phyloP scores from a whole-genome alignment of 64 coral and sea anemone species.

The Montipora foliosa region DNA sequence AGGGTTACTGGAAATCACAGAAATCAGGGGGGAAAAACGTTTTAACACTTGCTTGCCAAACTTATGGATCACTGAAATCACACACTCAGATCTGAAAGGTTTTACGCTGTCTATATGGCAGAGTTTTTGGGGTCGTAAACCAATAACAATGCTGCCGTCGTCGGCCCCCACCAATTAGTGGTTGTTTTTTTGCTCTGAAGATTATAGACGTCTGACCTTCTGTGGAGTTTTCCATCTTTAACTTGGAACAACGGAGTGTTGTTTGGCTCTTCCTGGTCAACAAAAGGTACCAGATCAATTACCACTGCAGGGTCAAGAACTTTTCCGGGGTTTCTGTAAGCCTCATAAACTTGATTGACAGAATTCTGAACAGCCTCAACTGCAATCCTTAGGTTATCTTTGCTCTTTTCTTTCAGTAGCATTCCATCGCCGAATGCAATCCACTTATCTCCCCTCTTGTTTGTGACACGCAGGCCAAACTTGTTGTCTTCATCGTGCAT shows the following conservation, averaged over 20 bases:
- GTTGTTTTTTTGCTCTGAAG: slow-evolving; percentile 5
- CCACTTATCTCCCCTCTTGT: slow-evolving; percentile 4
- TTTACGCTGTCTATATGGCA: no score
- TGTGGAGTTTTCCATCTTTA: background rate
- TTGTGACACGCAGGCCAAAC: background rate
- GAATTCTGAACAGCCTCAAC: background rate
- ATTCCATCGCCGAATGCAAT: background rate
- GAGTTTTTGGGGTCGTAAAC: no score
- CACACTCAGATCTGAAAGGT: no score
- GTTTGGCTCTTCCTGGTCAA: slow-evolving; percentile 12
- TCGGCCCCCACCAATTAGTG: background rate
- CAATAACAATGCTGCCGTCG: no score
- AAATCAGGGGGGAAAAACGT: no score
- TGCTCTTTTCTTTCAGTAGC: background rate
- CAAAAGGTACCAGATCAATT: background rate
- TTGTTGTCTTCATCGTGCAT: slow-evolving; percentile 6
- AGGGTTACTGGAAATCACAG: no score
- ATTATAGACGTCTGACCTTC: background rate
- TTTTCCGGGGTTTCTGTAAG: slow-evolving; percentile 4
- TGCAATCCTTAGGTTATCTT: slow-evolving; percentile 18
- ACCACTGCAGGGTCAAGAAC: background rate
- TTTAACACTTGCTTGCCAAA: no score
- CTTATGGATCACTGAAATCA: no score
- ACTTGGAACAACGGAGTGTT: background rate
- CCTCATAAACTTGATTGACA: slow-evolving; percentile 1